Base-by-base conservation (phyloP, 2,888 invertebrate genomes). In the Synanthedon formicaeformis region DNA sequence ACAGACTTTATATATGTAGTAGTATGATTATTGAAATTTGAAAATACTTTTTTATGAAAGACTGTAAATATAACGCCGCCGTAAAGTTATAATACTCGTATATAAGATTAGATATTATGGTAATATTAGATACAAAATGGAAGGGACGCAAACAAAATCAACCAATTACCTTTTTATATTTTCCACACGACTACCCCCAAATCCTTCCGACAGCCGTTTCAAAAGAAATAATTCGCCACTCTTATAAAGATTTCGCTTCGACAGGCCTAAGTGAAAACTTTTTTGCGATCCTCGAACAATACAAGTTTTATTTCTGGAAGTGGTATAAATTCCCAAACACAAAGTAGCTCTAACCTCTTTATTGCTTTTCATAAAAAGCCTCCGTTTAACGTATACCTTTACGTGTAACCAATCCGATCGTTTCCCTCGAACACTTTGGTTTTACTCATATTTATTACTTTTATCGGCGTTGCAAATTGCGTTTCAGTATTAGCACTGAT, bases 321-420 rank as follows among this genome's bases (percentile, higher is more conserved):
- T 81, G 81, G 83, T 79, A 86, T 86, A 86, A 86, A 86, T 84
- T 85, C 75, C 73, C 83, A 77, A 81, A 84, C 80, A 85, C 85
- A 86, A 85, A 86, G 84, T 86, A 84, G 81, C 81, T 79, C 75
- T 79, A 82, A 82, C 83, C 81, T 81, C 80, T 84, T 85, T 86
- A 86, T 85, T 81, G 84, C 78, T 81, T 85, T 85, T 85, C 82
- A 86, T 86, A 86, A 82, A 81, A 78, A 74, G 73, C 61, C 75
- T 65, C 56, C 72, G 71, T 73, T 78, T 73, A 77, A 76, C 75
- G 75, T 76, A 80, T 78, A 79, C 75, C 75, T 78, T 76, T 71
- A 62, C 73, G 71, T 72, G 72, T 73, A 74, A 69, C 66, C 71
- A 72, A 73, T 75, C 67, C 66, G 69, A 64, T 67, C 69, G 64